Percentiles rank a stretch among this genome's conserved stretches.
phyloP scores from a whole-genome alignment of 2,113 vertebrate genomes.

The Dipodomys ordii region DNA sequence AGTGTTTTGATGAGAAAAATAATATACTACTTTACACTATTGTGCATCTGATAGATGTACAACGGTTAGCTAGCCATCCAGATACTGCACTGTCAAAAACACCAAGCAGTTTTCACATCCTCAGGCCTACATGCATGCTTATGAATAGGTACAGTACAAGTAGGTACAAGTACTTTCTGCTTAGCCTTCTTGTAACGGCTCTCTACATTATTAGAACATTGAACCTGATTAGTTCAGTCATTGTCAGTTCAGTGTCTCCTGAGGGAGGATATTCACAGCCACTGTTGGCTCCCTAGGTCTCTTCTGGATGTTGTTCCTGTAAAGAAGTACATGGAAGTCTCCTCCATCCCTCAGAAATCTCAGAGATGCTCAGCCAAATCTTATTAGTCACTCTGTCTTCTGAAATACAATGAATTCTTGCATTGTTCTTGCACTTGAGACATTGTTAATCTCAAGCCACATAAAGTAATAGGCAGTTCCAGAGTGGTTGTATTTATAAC shows the following conservation, averaged over 20 bases:
- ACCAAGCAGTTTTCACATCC: background rate
- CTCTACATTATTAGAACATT: background rate
- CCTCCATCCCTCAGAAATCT: background rate
- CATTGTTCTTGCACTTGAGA: slow-evolving; percentile 66
- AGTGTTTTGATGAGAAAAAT: too few species aligned
- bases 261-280: background rate
- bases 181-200: background rate
- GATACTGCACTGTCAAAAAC: background rate
- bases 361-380: background rate
- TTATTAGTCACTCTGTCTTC: slow-evolving; percentile 57
- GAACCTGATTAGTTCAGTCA: background rate
- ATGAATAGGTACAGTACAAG: background rate
- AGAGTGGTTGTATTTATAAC: slow-evolving; percentile 66
- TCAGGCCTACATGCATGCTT: background rate
- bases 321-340: background rate
- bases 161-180: background rate
- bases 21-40: too few species aligned
- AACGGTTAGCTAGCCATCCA: background rate
- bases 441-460: slow-evolving; percentile 71
- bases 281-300: background rate
- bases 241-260: background rate
- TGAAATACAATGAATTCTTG: slow-evolving; percentile 67
- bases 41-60: background rate
- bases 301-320: background rate
- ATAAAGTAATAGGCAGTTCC: slow-evolving; percentile 66